These are phyloP conservation scores for Zhengitettix transpicula DNA, from an alignment of 2,888 invertebrate species.

Conservation along the genomic window DNA sequence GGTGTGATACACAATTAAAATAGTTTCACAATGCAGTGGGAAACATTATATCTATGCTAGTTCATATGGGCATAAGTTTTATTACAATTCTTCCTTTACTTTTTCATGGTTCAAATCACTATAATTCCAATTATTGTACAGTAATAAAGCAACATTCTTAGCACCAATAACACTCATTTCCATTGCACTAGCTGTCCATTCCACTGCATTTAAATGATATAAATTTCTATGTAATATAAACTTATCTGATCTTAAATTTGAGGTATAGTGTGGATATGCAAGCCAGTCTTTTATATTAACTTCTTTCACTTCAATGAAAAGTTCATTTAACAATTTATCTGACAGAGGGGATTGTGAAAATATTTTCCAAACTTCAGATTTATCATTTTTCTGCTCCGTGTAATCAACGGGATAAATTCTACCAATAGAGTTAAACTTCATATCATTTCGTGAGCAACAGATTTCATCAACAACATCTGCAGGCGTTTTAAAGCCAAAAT, in stretches of 20 bases:
- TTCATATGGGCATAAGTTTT: too few relatives aligned
- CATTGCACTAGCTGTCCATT: slow-evolving; percentile 48
- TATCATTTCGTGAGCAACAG: slow-evolving; percentile 28
- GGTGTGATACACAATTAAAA: too few relatives aligned
- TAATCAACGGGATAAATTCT: slow-evolving; percentile 23
- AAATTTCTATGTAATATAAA: slow-evolving; percentile 34
- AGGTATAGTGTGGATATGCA: slow-evolving; percentile 37
- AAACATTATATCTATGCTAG: too few relatives aligned
- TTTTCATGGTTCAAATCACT: background rate
- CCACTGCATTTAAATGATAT: slow-evolving; percentile 44
- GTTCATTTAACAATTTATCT: slow-evolving; percentile 24
- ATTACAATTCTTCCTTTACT: too few relatives aligned
- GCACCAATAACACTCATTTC: slow-evolving; percentile 45
- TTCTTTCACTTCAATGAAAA: slow-evolving; percentile 28
- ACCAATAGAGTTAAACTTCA: slow-evolving; percentile 31
- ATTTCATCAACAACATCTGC: slow-evolving; percentile 23
- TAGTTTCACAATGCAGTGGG: too few relatives aligned
- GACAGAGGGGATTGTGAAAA: slow-evolving; percentile 33
- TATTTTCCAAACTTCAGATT: slow-evolving; percentile 34
- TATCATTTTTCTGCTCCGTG: slow-evolving; percentile 10
- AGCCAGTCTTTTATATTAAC: slow-evolving; percentile 29
- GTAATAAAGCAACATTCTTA: slow-evolving; percentile 40
- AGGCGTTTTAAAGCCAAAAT: slow-evolving; percentile 24
- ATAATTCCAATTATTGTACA: slow-evolving; percentile 21
- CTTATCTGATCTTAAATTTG: slow-evolving; percentile 20